These are phyloP conservation scores for Shinisaurus crocodilurus DNA, from an alignment of 2,113 vertebrate species.

Conservation along the genomic window DNA sequence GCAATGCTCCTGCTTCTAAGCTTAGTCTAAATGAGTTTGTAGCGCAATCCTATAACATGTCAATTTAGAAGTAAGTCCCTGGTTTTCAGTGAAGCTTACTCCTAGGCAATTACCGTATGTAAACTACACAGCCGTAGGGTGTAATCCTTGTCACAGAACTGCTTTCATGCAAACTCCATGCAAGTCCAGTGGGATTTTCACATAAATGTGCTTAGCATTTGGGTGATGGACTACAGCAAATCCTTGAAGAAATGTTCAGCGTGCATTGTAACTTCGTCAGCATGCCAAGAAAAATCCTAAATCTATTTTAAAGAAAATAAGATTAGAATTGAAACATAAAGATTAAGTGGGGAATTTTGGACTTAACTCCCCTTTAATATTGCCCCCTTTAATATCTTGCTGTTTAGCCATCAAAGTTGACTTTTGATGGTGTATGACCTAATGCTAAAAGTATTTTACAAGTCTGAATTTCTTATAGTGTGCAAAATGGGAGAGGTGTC, in stretches of 20 bases:
- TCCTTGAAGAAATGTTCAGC: background rate
- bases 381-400: background rate
- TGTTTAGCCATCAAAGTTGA: background rate
- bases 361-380: background rate
- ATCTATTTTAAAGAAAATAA: background rate
- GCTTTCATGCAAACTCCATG: too few relatives aligned
- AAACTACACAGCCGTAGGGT: background rate
- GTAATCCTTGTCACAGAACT: background rate
- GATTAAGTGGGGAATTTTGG: background rate
- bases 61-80: too few relatives aligned
- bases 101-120: too few relatives aligned
- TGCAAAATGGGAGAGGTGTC: background rate
- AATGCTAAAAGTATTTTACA: conserved; percentile 54
- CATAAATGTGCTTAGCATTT: background rate
- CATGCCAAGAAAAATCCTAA: conserved; percentile 6
- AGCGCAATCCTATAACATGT: too few relatives aligned
- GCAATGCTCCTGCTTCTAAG: too few relatives aligned
- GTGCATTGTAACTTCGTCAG: background rate
- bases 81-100: too few relatives aligned
- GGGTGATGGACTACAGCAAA: background rate
- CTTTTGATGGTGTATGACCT: conserved; percentile 50
- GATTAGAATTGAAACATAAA: background rate
- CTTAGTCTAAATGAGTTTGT: too few relatives aligned
- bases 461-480: background rate
- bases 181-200: background rate